A percentile compares a stretch with the other conserved stretches of the same genome.
These are phyloP conservation scores for Seira ritae DNA, from an alignment of 2,888 invertebrate genomes.

Conservation along the genomic window DNA sequence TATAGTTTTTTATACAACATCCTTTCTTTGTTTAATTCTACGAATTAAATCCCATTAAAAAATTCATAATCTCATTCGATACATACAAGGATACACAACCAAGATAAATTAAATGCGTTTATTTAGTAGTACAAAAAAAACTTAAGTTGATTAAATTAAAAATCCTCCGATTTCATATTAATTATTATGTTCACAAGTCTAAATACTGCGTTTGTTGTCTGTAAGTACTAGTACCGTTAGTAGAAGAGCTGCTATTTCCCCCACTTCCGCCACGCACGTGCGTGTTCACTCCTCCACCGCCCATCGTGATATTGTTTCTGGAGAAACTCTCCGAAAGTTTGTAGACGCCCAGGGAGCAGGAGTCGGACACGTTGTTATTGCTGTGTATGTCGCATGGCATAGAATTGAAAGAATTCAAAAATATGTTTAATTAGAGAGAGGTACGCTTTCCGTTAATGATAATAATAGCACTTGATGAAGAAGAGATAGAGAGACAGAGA, in stretches of 20 bases:
- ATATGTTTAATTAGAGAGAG: background rate
- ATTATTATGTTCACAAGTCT: background rate
- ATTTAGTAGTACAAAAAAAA: too few relatives aligned
- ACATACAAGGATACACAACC: too few relatives aligned
- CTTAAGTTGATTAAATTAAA: too few relatives aligned
- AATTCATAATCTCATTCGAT: too few relatives aligned
- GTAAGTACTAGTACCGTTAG: background rate
- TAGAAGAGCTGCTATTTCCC: background rate
- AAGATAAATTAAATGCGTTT: too few relatives aligned
- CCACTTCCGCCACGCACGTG: constrained; percentile 26
- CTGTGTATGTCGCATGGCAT: too few relatives aligned
- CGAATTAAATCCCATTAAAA: too few relatives aligned
- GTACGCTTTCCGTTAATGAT: background rate
- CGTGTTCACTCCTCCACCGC: background rate
- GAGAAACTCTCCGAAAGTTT: constrained; percentile 15
- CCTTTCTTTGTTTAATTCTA: too few relatives aligned
- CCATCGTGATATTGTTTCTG: background rate
- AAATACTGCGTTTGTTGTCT: constrained; percentile 45
- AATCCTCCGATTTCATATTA: too few relatives aligned
- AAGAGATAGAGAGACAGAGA: background rate
- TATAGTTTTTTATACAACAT: too few relatives aligned
- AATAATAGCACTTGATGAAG: constrained; percentile 2
- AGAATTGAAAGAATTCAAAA: background rate
- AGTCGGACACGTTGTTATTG: constrained; percentile 7
- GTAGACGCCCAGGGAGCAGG: constrained; percentile 22